Percentiles rank a stretch among this genome's conserved stretches.
phyloP scores from a whole-genome alignment of 1,140 invertebrate species.

The Eueides isabella region DNA sequence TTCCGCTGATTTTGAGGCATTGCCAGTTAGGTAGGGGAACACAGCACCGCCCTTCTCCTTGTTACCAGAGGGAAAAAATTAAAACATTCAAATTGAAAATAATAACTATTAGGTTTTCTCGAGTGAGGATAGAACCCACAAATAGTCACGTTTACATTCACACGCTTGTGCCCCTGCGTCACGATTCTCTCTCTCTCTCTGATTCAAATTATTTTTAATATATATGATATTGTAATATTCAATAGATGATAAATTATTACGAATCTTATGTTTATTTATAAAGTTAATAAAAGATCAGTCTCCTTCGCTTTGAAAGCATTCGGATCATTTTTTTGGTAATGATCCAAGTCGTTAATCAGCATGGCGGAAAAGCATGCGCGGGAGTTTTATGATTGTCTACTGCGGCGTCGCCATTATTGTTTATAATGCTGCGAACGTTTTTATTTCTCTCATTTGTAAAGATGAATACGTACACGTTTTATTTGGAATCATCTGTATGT shows the following conservation, averaged over 20 bases:
- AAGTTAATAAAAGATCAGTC: slow-evolving; percentile 16
- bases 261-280: not conserved
- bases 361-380: slow-evolving; percentile 66
- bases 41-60: too few relatives aligned
- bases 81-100: too few relatives aligned
- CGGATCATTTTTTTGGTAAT: slow-evolving; percentile 51
- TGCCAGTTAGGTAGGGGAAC: too few relatives aligned
- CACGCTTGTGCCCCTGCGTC: too few relatives aligned
- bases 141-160: too few relatives aligned
- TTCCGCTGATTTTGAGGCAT: too few relatives aligned
- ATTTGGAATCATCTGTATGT: slow-evolving; percentile 20
- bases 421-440: slow-evolving; percentile 48
- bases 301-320: slow-evolving; percentile 30
- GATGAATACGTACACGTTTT: slow-evolving; percentile 22
- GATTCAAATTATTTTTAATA: not conserved
- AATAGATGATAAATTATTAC: not conserved
- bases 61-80: too few relatives aligned
- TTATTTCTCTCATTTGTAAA: slow-evolving; percentile 50
- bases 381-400: slow-evolving; percentile 69
- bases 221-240: not conserved
- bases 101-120: too few relatives aligned
- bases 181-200: too few relatives aligned
- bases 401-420: slow-evolving; percentile 46
- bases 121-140: too few relatives aligned
- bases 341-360: slow-evolving; percentile 71